phyloP scores from a whole-genome alignment of 2,888 invertebrate genomes.

The Lypha dubia region DNA sequence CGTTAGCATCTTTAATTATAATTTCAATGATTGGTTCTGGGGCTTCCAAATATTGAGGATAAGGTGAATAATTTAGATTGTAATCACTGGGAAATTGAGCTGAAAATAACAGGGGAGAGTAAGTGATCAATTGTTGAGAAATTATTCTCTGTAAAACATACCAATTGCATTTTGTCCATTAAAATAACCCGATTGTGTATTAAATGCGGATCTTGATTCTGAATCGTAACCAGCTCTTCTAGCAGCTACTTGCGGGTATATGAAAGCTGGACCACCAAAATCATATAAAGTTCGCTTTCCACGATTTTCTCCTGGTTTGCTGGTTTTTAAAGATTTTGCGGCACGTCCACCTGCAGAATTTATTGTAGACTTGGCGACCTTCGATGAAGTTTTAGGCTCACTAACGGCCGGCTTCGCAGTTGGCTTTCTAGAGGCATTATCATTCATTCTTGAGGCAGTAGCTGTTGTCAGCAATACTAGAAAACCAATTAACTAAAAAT shows the following conservation, averaged over 20 bases:
- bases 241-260: conserved; percentile 78
- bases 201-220: conserved; percentile 75
- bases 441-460: conserved; percentile 48
- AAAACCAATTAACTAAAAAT: conserved; percentile 78
- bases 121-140: not conserved
- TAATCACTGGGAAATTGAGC: conserved; percentile 78
- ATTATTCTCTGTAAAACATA: conserved; percentile 56
- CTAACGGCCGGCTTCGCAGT: conserved; percentile 38
- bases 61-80: conserved; percentile 79
- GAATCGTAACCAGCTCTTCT: conserved; percentile 78
- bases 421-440: conserved; percentile 29
- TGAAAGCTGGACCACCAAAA: conserved; percentile 79
- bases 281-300: conserved; percentile 82
- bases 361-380: conserved; percentile 61
- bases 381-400: conserved; percentile 50
- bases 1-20: conserved; percentile 95
- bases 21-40: conserved; percentile 96
- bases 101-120: conserved; percentile 63
- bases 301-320: conserved; percentile 76
- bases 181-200: conserved; percentile 78
- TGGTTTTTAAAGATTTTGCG: conserved; percentile 73
- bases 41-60: conserved; percentile 87
- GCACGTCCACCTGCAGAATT: conserved; percentile 65
- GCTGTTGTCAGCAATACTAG: conserved; percentile 76
- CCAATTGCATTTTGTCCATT: conserved; percentile 80